Base-by-base conservation (phyloP, 2,113 vertebrate species). In the Microtus richardsoni region DNA sequence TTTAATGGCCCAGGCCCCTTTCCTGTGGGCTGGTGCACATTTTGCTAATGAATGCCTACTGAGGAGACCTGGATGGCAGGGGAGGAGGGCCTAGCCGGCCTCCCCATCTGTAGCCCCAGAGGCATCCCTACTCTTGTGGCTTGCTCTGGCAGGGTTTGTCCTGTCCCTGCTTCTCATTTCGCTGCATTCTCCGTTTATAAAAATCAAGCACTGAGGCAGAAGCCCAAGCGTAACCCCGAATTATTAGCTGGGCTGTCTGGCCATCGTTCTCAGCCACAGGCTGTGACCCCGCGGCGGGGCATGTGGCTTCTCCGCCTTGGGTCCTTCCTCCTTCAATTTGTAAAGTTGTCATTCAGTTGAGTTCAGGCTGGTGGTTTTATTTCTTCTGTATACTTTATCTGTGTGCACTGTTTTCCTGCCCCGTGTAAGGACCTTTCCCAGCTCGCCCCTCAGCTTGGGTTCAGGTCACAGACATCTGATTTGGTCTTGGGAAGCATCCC, bases 271-370 rank as follows among this genome's bases (percentile, higher is more conserved):
- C 64, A 60, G 96, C 95, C 79, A 47, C 39, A 79, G 96, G 78
- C 60, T 6, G 58, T 96, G 97, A 96, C 97, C 97, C 89, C 2
- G 4, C 47, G 30, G 0, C 49, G 8, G 74, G 86, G 82, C 62
- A n/a, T 2, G 36, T 44, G 16, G 71, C 85, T 80, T 89, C 49
- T 96, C 91, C 6, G 26, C 96, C 96, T 92, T 1, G 0, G 75
- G 92, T 92, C 83, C 30, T 8, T 86, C 90, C 92, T 94, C 71
- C 87, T 96, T 95, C 17, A 39, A 49, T 98, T 93, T 97, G 94
- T 95, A 96, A 91, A 97, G 95, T 88, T n/a, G 13, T 75, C 33
- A 17, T 96, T 97, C 96, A 91, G 66, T 74, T 0, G 28, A 78
- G 47, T 90, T 95, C 94, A 49, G 7, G n/a, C 82, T 91, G 78